These are phyloP conservation scores for Chrysocyon brachyurus DNA, from an alignment of 2,797 vertebrate genomes.

Conservation along the genomic window DNA sequence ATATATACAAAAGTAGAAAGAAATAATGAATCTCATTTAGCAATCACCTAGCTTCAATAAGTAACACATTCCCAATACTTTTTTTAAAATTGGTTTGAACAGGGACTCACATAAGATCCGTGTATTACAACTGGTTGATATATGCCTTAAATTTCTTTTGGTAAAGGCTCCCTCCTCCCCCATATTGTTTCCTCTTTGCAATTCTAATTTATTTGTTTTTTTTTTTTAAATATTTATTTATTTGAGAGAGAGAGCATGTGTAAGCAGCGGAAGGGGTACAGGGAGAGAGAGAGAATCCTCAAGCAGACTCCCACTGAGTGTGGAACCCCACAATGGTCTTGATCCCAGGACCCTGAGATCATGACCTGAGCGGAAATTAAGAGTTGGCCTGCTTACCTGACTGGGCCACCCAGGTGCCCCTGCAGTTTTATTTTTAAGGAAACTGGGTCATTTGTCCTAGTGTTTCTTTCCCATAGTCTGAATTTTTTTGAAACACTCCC, in stretches of 20 bases:
- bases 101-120: background rate
- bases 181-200: background rate
- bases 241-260: background rate
- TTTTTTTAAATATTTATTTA: background rate
- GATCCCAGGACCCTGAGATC: background rate
- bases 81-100: background rate
- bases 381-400: background rate
- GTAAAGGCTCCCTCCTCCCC: background rate
- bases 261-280: background rate
- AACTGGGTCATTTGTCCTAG: slow-evolving; percentile 18
- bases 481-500: background rate
- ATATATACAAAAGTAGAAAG: background rate
- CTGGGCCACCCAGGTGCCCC: background rate
- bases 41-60: background rate
- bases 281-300: background rate
- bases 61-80: background rate
- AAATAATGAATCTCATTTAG: background rate
- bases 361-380: background rate
- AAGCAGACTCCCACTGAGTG: background rate
- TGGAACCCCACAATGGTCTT: background rate
- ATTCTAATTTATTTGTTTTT: background rate
- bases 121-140: background rate
- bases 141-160: background rate
- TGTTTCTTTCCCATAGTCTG: background rate
- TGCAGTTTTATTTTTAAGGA: slow-evolving; percentile 28